Conservation (phyloP, 2,888 invertebrate species). For the Agrochola lota region DNA sequence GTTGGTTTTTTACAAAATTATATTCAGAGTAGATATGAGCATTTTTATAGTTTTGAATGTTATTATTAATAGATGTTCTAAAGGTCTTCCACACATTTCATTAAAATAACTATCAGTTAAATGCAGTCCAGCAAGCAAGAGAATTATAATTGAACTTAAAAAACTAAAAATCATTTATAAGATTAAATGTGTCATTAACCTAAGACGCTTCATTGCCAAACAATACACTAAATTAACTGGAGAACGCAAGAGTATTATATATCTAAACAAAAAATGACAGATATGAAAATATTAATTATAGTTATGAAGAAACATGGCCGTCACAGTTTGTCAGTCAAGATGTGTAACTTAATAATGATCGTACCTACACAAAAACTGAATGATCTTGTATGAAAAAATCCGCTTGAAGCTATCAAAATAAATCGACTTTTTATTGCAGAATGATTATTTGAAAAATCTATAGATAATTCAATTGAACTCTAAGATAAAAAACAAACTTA, state of each 20-base stretch:
- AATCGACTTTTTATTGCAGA: conserved; percentile 59
- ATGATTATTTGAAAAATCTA: conserved; percentile 52
- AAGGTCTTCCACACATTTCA: conserved; percentile 34
- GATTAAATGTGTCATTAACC: conserved; percentile 51
- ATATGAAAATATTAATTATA: conserved; percentile 69
- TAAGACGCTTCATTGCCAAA: conserved; percentile 50
- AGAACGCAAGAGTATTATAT: conserved; percentile 63
- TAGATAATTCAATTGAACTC: conserved; percentile 46
- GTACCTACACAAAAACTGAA: conserved; percentile 62
- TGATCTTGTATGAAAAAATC: conserved; percentile 56
- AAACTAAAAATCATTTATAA: conserved; percentile 24
- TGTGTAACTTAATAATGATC: conserved; percentile 72
- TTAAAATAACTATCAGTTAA: conserved; percentile 38
- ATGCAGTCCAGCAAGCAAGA: conserved; percentile 9
- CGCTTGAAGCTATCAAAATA: conserved; percentile 66
- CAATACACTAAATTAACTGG: conserved; percentile 54
- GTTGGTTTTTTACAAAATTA: conserved; percentile 39
- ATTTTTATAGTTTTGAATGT: conserved; percentile 49
- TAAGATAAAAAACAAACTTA: conserved; percentile 31
- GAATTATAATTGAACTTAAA: conserved; percentile 11
- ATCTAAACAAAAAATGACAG: conserved; percentile 66
- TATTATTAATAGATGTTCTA: conserved; percentile 45
- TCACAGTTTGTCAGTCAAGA: conserved; percentile 70
- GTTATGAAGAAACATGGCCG: conserved; percentile 66
- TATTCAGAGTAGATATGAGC: conserved; percentile 19